Evolutionary conservation across 1,140 invertebrate species (phyloP), one percentile per base, ranked within the genome.

Genomic region (Trissolcus basalis): DNA sequence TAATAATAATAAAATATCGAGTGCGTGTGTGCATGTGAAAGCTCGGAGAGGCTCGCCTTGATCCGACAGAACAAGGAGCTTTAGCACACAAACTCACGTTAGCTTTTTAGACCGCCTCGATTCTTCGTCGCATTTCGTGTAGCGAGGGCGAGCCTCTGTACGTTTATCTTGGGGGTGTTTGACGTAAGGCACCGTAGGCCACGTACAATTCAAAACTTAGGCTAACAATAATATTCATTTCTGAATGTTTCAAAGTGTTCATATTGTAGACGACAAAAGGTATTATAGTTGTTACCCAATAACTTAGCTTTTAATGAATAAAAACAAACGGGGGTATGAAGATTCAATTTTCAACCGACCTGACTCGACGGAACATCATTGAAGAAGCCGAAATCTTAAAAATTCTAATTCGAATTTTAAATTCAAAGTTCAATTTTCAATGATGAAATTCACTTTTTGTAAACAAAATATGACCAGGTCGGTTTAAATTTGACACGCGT

Each of bases 171-270:
- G 54, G 35, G 36, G 54, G 19, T 58, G 49, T 59, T 65, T 65
- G 51, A 51, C 44, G 70, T 54, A 51, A 63, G 43, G 39, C 56
- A 67, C 51, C 35, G 11, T 64, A 78, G 36, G 33, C 48, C 59
- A 60, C 51, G 56, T 68, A 72, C 68, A 71, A 71, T 77, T 63
- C 50, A 54, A 70, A 61, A 48, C 61, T 65, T 77, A 71, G 58
- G 51, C 51, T 71, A 77, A 77, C 55, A 55, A 63, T 79, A 76
- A 77, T 74, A 64, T 77, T 64, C 58, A 73, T 69, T 81, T 82
- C 74, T 71, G 58, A 80, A 80, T 83, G 77, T 83, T 80, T 67
- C 63, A 78, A 79, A 73, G 74, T 81, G 79, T 79, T 81, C 71
- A 81, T 81, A 72, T 53, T 65, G 65, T 78, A 78, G 75, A 48